phyloP scores from a whole-genome alignment of 2,797 vertebrate species.

The Sebastes elongatus region DNA sequence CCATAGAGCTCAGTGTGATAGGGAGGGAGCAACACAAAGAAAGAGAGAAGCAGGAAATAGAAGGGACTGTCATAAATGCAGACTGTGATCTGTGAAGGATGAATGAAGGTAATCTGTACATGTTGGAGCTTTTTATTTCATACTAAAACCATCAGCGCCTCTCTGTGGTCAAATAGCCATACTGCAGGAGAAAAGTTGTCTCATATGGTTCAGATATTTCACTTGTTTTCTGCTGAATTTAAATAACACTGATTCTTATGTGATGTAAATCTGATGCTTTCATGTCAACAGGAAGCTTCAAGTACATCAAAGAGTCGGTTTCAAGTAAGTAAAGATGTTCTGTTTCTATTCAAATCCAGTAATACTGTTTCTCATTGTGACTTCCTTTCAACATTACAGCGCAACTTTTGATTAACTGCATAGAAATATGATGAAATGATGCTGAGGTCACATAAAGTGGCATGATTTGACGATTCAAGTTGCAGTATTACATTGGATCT shows the following conservation, averaged over 20 bases:
- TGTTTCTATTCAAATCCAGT: conserved; percentile 10
- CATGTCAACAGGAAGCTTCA: not conserved
- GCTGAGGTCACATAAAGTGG: conserved; percentile 13
- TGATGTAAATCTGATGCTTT: conserved; percentile 14
- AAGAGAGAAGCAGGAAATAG: not conserved
- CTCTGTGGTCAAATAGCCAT: conserved; percentile 57
- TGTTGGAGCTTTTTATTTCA: conserved; percentile 45
- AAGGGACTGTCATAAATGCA: not conserved
- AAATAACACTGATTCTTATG: not conserved
- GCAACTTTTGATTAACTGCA: conserved; percentile 8
- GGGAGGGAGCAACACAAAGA: not conserved
- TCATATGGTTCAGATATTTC: not conserved
- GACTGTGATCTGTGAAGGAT: conserved; percentile 50
- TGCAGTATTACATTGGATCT: conserved; percentile 8
- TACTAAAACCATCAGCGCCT: conserved; percentile 53
- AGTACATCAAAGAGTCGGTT: conserved; percentile 2
- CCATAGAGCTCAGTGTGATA: not conserved
- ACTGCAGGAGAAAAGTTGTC: conserved; percentile 20
- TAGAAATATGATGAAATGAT: conserved; percentile 7
- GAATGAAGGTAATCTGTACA: conserved; percentile 48
- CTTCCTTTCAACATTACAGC: not conserved
- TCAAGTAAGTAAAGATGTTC: not conserved
- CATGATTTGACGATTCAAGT: not conserved
- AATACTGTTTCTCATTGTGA: not conserved
- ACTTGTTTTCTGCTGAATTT: not conserved